Evolutionary conservation across 2,888 invertebrate species (phyloP).

Genomic region (Synergus umbraculus): DNA sequence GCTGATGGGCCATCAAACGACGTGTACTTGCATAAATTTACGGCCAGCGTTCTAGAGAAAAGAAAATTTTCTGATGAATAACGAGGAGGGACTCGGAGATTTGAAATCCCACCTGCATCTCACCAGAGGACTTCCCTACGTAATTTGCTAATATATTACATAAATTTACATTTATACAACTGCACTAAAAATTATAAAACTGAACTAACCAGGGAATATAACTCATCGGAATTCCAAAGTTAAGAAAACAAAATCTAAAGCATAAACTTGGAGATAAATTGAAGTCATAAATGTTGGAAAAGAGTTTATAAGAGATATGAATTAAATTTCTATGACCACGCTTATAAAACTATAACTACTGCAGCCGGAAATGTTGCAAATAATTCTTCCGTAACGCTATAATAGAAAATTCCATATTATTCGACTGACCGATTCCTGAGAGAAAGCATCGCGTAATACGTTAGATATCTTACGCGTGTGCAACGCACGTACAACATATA

Average conservation of each 20-base stretch:
- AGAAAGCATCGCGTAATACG: slow-evolving; percentile 35
- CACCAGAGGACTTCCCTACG: neutral
- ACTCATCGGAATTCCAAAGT: too few relatives aligned
- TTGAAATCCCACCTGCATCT: neutral
- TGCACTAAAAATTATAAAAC: neutral
- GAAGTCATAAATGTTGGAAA: neutral
- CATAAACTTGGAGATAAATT: neutral
- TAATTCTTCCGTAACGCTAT: slow-evolving; percentile 34
- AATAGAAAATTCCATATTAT: slow-evolving; percentile 40
- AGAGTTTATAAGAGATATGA: neutral
- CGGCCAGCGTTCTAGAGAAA: neutral
- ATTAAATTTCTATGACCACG: slow-evolving; percentile 22
- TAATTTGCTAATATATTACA: neutral
- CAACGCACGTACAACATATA: slow-evolving; percentile 3
- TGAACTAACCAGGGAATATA: neutral
- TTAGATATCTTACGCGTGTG: slow-evolving; percentile 31
- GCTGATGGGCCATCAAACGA: slow-evolving; percentile 2
- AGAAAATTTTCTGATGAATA: slow-evolving; percentile 3
- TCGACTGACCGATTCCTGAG: slow-evolving; percentile 35
- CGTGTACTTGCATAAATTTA: slow-evolving; percentile 7
- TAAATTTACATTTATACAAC: neutral
- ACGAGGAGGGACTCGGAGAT: neutral
- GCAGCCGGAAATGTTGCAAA: slow-evolving; percentile 38
- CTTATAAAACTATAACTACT: slow-evolving; percentile 37
- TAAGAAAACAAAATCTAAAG: too few relatives aligned